A percentile compares a stretch with the other conserved stretches of the same genome.
Evolutionary conservation across 2,888 invertebrate genomes (phyloP).

Genomic region (Dendrolimus pini): DNA sequence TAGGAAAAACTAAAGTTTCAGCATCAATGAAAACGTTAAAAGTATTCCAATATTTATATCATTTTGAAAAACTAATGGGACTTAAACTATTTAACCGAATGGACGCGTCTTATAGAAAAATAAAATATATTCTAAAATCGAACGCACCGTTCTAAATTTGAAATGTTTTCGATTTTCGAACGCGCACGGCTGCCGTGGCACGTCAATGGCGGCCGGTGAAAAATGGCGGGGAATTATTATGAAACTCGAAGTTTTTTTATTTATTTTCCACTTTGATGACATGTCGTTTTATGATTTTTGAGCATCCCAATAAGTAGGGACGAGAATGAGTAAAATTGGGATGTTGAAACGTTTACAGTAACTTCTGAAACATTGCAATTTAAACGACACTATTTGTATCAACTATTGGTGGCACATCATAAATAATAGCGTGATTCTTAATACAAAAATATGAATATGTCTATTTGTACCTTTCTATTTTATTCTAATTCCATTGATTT

Average conservation of each 20-base stretch:
- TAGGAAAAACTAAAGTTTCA: not conserved
- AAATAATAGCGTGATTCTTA: no score
- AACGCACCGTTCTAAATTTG: slow-evolving; percentile 58
- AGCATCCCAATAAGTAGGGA: not conserved
- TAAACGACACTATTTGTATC: not conserved
- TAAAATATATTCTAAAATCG: slow-evolving; percentile 1
- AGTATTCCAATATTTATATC: not conserved
- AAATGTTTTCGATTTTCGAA: slow-evolving; percentile 69
- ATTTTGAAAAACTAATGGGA: not conserved
- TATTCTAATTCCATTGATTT: no score
- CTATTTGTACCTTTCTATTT: no score
- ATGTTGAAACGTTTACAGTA: not conserved
- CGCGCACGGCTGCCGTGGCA: slow-evolving; percentile 43
- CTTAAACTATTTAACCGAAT: slow-evolving; percentile 8
- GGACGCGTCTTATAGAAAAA: slow-evolving; percentile 13
- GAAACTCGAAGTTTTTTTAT: slow-evolving; percentile 39
- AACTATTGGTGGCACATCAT: no score
- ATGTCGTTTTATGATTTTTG: slow-evolving; percentile 19
- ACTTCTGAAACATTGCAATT: not conserved
- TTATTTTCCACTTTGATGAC: slow-evolving; percentile 26
- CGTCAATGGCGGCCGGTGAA: slow-evolving; percentile 49
- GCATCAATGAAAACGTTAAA: not conserved
- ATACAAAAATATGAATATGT: no score
- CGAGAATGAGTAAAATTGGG: not conserved
- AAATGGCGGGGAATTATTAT: slow-evolving; percentile 41